phyloP scores from a whole-genome alignment of 2,113 vertebrate species.

The Myxocyprinus asiaticus region DNA sequence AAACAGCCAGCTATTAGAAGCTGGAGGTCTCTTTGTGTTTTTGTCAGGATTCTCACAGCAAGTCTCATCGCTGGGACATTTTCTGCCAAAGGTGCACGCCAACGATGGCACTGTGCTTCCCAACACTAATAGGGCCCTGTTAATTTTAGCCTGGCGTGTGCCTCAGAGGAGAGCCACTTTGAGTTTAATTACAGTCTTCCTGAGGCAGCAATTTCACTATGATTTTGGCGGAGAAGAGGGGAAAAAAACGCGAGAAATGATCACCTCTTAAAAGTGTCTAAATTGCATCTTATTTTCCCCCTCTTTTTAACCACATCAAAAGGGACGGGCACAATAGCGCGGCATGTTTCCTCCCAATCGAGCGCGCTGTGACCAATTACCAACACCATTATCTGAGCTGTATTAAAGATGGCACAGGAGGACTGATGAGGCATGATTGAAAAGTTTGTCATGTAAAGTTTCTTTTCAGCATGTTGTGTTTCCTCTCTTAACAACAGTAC shows the following conservation, averaged over 20 bases:
- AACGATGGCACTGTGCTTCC: slow-evolving; percentile 41
- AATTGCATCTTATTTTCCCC: slow-evolving; percentile 83
- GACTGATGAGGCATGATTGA: slow-evolving; percentile 66
- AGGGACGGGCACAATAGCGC: slow-evolving; percentile 76
- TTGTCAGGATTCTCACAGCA: slow-evolving; percentile 47
- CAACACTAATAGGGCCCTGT: slow-evolving; percentile 72
- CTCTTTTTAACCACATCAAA: slow-evolving; percentile 81
- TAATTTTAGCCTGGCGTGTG: slow-evolving; percentile 68
- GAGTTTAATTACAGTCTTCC: slow-evolving; percentile 82
- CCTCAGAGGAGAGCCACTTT: slow-evolving; percentile 72
- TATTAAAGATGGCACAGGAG: slow-evolving; percentile 72
- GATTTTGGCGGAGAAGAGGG: slow-evolving; percentile 70
- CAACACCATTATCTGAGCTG: slow-evolving; percentile 68
- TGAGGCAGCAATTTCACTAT: slow-evolving; percentile 77
- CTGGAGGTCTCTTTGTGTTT: slow-evolving; percentile 41
- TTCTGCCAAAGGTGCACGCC: slow-evolving; percentile 46
- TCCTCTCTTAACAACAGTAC: background rate
- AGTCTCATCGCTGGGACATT: slow-evolving; percentile 48
- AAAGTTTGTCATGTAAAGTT: slow-evolving; percentile 68
- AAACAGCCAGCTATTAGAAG: slow-evolving; percentile 53
- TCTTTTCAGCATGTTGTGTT: background rate
- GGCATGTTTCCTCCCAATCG: slow-evolving; percentile 71
- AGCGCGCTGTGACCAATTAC: slow-evolving; percentile 72
- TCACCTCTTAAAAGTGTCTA: slow-evolving; percentile 79
- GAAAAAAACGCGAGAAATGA: slow-evolving; percentile 65